A percentile compares a stretch with the other conserved stretches of the same genome.
Evolutionary conservation across 2,888 invertebrate species (phyloP).

Genomic region (Oscheius myriophilus): DNA sequence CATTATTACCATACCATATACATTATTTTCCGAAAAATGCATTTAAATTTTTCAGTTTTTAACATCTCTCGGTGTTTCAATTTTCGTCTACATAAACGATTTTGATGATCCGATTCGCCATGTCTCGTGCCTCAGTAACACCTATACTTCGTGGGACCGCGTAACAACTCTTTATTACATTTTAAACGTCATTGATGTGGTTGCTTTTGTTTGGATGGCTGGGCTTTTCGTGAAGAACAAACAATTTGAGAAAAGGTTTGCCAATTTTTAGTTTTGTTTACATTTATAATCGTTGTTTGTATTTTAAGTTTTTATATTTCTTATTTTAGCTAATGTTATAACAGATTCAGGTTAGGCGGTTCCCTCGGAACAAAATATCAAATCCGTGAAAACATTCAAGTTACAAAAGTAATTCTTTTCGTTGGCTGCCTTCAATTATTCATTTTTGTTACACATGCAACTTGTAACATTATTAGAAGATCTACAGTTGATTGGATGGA

Average conservation of each 20-base stretch:
- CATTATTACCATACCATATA: no score
- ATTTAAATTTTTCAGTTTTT: slow-evolving; percentile 25
- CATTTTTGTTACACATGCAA: slow-evolving; percentile 12
- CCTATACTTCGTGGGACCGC: slow-evolving; percentile 4
- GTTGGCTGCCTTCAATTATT: slow-evolving; percentile 4
- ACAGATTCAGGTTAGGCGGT: neutral
- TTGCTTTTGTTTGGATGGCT: slow-evolving; percentile 23
- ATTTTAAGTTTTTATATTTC: no score
- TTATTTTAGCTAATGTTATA: no score
- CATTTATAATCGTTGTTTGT: neutral
- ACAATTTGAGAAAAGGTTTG: neutral
- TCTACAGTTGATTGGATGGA: neutral
- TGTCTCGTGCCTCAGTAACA: slow-evolving; percentile 14
- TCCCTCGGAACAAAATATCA: slow-evolving; percentile 17
- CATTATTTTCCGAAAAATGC: no score
- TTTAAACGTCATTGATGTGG: slow-evolving; percentile 7
- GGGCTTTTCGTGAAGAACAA: slow-evolving; percentile 11
- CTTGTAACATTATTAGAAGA: slow-evolving; percentile 8
- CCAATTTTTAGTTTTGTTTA: neutral
- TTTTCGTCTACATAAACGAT: slow-evolving; percentile 19
- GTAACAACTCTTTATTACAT: slow-evolving; percentile 17
- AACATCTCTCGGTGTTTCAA: neutral
- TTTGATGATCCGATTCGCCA: neutral
- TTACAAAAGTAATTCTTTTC: slow-evolving; percentile 12
- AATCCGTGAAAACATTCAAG: slow-evolving; percentile 15